Evolutionary conservation across 2,888 invertebrate species (phyloP).

Genomic region (Parasteatoda lunata): DNA sequence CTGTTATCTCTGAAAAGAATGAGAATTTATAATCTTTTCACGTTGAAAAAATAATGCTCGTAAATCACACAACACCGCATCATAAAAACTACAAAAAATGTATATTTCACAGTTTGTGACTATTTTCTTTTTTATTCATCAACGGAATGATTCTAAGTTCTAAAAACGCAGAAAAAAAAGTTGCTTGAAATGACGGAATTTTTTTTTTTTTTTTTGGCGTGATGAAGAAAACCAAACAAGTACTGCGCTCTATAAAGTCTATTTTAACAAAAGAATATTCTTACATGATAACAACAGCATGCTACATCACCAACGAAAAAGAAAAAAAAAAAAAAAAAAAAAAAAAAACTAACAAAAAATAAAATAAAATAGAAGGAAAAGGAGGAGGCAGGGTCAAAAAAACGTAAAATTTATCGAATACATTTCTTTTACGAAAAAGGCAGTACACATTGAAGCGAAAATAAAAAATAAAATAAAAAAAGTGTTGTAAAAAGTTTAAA

Average conservation of each 20-base stretch:
- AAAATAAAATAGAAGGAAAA: too few species aligned
- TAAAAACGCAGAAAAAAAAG: slow-evolving; percentile 39
- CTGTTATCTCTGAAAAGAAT: too few species aligned
- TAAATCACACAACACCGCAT: too few species aligned
- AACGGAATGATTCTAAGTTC: slow-evolving; percentile 18
- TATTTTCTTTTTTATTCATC: slow-evolving; percentile 41
- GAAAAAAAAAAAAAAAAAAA: too few species aligned
- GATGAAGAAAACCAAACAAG: slow-evolving; percentile 14
- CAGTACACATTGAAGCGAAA: slow-evolving; percentile 56
- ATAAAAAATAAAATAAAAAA: neutral
- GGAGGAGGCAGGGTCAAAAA: neutral
- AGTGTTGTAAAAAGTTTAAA: neutral
- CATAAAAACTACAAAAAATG: neutral
- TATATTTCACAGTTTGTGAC: slow-evolving; percentile 42
- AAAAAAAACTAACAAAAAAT: too few species aligned
- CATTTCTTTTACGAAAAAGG: slow-evolving; percentile 65
- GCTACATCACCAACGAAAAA: slow-evolving; percentile 20
- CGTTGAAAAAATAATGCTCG: too few species aligned
- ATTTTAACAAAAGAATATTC: slow-evolving; percentile 53
- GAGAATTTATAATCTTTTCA: too few species aligned
- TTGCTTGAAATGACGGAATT: neutral
- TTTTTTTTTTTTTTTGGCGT: too few species aligned
- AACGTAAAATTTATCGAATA: slow-evolving; percentile 62
- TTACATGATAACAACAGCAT: slow-evolving; percentile 51
- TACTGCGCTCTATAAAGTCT: slow-evolving; percentile 35